Base-by-base conservation (phyloP, 2,888 invertebrate species). In the Ypsolopha scabrella region DNA sequence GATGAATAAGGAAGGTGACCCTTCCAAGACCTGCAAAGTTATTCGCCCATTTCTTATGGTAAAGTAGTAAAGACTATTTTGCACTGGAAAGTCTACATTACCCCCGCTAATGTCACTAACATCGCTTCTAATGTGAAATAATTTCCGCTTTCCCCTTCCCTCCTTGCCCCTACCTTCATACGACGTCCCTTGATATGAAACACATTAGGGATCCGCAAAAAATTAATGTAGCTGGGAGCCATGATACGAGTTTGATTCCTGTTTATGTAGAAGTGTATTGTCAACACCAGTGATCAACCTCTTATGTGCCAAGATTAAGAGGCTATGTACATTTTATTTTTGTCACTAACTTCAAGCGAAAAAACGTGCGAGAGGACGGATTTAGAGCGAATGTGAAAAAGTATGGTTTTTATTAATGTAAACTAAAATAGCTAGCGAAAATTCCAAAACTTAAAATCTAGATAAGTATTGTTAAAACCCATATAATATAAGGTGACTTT, bases 121-220 rank as follows among this genome's bases (percentile, higher is more conserved):
- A n/a, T 38, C 38, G 38, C 39, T 37, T 34, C 46, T 55, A 55
- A 55, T 53, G 53, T 51, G 55, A 46, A 52, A 55, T 53, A 55
- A 55, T 55, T 52, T 55, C 55, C 55, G 55, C 51, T 37, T n/a
- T 39, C 49, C 7, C 37, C 54, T 51, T 48, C 41, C 14, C 54
- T 51, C 37, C 53, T 52, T 50, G 53, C 53, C 52, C 53, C 53
- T 53, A 52, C 55, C 55, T 52, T 38, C 24, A 24, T 2, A 24
- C 24, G 2, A 24, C 24, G 24, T 24, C 24, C 24, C 4, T 24
- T 24, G 24, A 51, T 53, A 54, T 53, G 51, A 53, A 51, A 51
- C 51, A 44, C 55, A 55, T 55, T 53, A 55, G 52, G 33, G 47
- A 24, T 24, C 35, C 14, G 50, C 51, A 52, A 37, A 43, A 38